Conservation (phyloP, 2,113 vertebrate genomes). For the Hippocampus mohnikei region DNA sequence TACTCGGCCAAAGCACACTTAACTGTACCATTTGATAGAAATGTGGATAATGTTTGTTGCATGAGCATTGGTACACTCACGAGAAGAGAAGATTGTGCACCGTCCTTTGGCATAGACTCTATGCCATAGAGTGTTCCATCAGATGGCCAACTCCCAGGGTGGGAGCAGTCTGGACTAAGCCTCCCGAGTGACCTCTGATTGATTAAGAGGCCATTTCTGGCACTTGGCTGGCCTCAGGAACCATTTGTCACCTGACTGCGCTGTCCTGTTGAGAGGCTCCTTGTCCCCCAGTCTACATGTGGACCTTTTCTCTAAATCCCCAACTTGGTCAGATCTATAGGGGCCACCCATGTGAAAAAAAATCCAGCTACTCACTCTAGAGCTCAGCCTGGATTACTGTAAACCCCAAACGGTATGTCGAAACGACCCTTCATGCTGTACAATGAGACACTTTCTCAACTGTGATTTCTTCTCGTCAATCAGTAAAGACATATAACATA, state of each 20-base stretch:
- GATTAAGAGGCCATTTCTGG: conserved; percentile 69
- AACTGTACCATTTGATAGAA: background rate
- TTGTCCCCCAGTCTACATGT: conserved; percentile 42
- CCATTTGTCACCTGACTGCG: conserved; percentile 67
- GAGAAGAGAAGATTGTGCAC: conserved; percentile 21
- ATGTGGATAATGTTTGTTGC: conserved; percentile 10
- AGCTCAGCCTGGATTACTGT: conserved; percentile 34
- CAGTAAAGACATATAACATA: background rate
- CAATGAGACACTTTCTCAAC: conserved; percentile 9
- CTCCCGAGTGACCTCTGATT: conserved; percentile 66
- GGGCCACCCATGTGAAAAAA: conserved; percentile 60
- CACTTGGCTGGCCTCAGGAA: conserved; percentile 51
- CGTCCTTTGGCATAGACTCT: conserved; percentile 50
- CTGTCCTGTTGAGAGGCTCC: conserved; percentile 51
- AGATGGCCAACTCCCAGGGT: conserved; percentile 59
- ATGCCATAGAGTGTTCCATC: conserved; percentile 56
- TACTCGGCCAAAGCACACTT: too few relatives aligned
- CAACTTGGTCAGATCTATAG: conserved; percentile 34
- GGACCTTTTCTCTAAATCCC: conserved; percentile 50
- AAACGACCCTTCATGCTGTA: background rate
- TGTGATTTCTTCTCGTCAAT: background rate
- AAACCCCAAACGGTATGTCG: conserved; percentile 32
- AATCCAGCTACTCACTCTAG: conserved; percentile 38
- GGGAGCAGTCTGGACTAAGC: conserved; percentile 50
- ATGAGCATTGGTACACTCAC: conserved; percentile 14